Percentiles rank a stretch among this genome's conserved stretches.
Conservation (phyloP, 2,888 invertebrate genomes). For the Pachycephus smyrnensis region DNA sequence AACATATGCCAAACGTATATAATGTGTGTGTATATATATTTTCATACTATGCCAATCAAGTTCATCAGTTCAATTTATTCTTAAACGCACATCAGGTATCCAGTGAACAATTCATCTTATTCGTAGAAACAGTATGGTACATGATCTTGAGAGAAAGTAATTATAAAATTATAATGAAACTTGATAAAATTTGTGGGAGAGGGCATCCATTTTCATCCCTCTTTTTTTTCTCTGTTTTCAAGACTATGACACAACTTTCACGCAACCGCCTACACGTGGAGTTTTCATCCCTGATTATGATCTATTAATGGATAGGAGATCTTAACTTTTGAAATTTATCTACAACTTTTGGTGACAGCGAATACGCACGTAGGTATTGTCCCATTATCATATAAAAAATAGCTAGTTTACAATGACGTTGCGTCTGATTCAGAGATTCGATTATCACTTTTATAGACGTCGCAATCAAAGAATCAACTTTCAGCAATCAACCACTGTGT, state of each 20-base stretch:
- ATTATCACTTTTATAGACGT: no score
- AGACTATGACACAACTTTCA: not conserved
- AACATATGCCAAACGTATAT: no score
- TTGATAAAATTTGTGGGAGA: not conserved
- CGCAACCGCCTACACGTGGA: not conserved
- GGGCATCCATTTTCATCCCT: not conserved
- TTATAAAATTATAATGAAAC: not conserved
- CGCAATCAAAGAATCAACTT: not conserved
- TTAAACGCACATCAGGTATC: not conserved
- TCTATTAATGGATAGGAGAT: no score
- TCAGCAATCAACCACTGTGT: not conserved
- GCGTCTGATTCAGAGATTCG: not conserved
- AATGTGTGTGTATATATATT: slow-evolving; percentile 3
- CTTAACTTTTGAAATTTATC: not conserved
- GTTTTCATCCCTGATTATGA: not conserved
- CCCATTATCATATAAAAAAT: not conserved
- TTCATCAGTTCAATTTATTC: no score
- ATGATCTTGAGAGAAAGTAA: not conserved
- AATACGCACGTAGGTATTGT: not conserved
- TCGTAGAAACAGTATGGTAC: not conserved
- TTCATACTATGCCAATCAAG: not conserved
- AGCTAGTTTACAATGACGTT: not conserved
- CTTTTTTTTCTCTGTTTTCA: not conserved
- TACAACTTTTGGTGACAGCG: not conserved
- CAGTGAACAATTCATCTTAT: not conserved